Base-by-base conservation (phyloP, 2,113 vertebrate species). In the Eira barbara region DNA sequence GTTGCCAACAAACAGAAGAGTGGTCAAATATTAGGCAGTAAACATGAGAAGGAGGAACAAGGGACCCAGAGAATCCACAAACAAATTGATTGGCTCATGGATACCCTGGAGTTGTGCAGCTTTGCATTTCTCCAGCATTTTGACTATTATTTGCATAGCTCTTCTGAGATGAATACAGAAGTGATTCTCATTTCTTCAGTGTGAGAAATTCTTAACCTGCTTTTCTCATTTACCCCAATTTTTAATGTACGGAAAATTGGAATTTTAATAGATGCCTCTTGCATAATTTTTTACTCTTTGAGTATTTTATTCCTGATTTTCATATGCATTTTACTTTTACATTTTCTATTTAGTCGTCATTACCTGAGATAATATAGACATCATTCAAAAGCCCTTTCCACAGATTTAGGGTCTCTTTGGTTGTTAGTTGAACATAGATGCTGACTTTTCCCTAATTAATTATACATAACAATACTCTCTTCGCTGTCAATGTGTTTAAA, bases 1-100 rank as follows among this genome's bases (percentile, higher is more conserved):
- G 36, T 88, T 57, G 39, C 15, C 61, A 76, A 42, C 3, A 85
- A 76, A 87, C 9, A 47, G 9, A 25, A n/a, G 55, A 34, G 27
- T 74, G 86, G 55, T 71, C 94, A 97, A 74, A 82, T 73, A 74
- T 79, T 74, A 90, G 55, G 45, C 27, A 92, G 20, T 92, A 81
- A 95, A 94, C 42, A 88, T 57, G 36, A 92, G 34, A 93, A 93
- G 34, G 76, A 87, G 61, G 0, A 85, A 49, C 29, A 69, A 57
- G 76, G 76, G 55, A 65, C 14, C 15, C 8, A 65, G 79, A 79
- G 59, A 87, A 82, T 81, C 12, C 84, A 49, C 36, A 95, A 81
- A 76, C 59, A 94, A 31, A 78, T 57, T n/a, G 39, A 36, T 67
- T 86, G 45, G 47, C 11, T 94, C 5, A 7, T 6, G 0, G 36